Evolutionary conservation across 2,797 vertebrate genomes (phyloP), one percentile per base, ranked within the genome.

Genomic region (Meda fulgida): DNA sequence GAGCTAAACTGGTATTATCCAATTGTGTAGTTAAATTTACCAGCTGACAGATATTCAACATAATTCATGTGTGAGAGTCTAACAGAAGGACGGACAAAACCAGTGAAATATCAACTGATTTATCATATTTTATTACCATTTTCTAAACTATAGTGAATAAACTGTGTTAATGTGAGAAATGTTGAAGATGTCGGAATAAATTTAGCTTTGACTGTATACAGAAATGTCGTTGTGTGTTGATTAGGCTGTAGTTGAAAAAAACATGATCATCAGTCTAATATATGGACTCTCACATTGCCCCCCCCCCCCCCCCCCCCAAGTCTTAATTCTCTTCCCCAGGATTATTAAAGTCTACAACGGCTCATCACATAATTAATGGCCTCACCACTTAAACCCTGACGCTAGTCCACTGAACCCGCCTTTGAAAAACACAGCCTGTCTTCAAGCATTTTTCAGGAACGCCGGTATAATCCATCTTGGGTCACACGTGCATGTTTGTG

Each of bases 401-500:
- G 36, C 65, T 31, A 31, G 58, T 84, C 85, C 78, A 80, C 36
- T 67, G 80, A 53, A 84, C 48, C 38, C 60, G 81, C 80, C 95
- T 95, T 95, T 83, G 81, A 93, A 95, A 95, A 95, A 81, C 88
- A 92, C 90, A 94, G 93, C 93, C 51, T 88, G 92, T 91, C 92
- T 93, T 93, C 90, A 93, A 65, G 94, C 55, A 93, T 94, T 93
- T 95, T 94, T 94, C 92, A 94, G 94, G 92, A 93, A 92, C 88
- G 88, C 71, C 92, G 92, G 92, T 92, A 91, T 95, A 94, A 95
- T 92, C 91, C 66, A 81, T 86, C 91, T 91, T 92, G 91, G 89
- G 92, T 93, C 93, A 94, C 94, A 92, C 92, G 93, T 91, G 92
- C 92, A 92, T 93, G 93, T 95, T 95, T 94, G 93, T 92, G 91